Evolutionary conservation across 1,140 invertebrate genomes (phyloP), one percentile per base, ranked within the genome.

Genomic region (Steinernema feltiae): DNA sequence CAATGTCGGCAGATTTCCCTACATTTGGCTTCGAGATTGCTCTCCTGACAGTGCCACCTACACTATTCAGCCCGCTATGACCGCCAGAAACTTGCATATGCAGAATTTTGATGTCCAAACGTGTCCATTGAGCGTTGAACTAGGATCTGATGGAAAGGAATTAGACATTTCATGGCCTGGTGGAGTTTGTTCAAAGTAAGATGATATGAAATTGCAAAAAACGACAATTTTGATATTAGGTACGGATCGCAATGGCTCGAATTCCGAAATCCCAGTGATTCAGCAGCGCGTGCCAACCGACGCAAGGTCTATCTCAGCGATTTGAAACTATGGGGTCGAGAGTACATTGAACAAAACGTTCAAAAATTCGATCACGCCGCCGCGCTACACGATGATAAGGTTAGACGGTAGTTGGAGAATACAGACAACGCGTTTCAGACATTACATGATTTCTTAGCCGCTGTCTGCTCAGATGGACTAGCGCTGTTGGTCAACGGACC

Each of bases 11-110:
- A 12, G 73, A 0, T 84, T 79, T 32, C 83, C 83, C 0, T 78
- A 84, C 48, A 81, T 84, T 15, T 84, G 83, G 83, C 69, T 84
- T 24, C 75, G 83, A 53, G 83, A 84, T 71, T 78, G 77, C n/a
- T 84, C 80, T 32, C 72, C 80, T 30, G 83, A 84, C 78, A 1
- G 63, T 24, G 31, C 73, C 18, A 84, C 82, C 1, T 84, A 84
- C 71, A 72, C 80, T 0, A 80, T 84, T 48, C 48, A 75, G 7
- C 71, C 73, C 12, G 80, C 83, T 17, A 84, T 84, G 83, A 84
- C 76, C 46, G 83, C 82, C 15, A 70, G 82, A 63, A 76, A 78
- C 2, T 53, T 80, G 27, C 63, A 70, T 21, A 83, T 85, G 82
- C 24, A 71, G n/a, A 71, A 80, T 48, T 85, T 84, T 74, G 83